Evolutionary conservation across 2,797 vertebrate species (phyloP).

Genomic region (Champsocephalus esox): DNA sequence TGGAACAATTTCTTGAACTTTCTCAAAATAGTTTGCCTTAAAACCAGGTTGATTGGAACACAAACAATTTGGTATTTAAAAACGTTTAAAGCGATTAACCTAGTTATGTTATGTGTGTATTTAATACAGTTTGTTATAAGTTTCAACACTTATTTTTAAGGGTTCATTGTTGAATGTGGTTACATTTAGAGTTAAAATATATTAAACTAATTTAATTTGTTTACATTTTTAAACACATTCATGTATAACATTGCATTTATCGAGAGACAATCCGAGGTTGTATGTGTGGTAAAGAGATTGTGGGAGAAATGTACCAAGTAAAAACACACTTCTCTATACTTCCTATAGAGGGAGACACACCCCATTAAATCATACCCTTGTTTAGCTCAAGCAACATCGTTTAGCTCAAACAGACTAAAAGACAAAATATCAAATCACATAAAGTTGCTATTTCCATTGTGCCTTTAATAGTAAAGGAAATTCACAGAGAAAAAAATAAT

Average conservation of each 20-base stretch:
- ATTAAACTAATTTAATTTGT: background rate
- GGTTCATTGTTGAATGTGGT: background rate
- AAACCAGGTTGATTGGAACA: background rate
- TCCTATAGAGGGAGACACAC: slow-evolving; percentile 75
- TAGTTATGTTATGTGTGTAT: background rate
- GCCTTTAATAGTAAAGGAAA: slow-evolving; percentile 66
- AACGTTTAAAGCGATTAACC: background rate
- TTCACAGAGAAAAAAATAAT: slow-evolving; percentile 45
- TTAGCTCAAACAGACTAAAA: background rate
- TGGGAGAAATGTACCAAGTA: background rate
- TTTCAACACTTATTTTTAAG: background rate
- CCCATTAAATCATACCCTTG: slow-evolving; percentile 29
- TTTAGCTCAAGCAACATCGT: background rate
- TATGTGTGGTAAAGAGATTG: background rate
- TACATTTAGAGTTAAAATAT: background rate
- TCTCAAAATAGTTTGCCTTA: background rate
- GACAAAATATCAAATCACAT: slow-evolving; percentile 25
- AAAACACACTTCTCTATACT: background rate
- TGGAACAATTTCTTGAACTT: background rate
- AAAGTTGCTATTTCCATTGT: slow-evolving; percentile 54
- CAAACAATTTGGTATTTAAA: background rate
- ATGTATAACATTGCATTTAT: background rate
- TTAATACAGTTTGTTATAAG: background rate
- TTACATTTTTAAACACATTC: background rate
- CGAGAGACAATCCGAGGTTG: background rate